These are phyloP conservation scores for Platysteira castanea DNA, from an alignment of 2,113 vertebrate species.

Conservation along the genomic window DNA sequence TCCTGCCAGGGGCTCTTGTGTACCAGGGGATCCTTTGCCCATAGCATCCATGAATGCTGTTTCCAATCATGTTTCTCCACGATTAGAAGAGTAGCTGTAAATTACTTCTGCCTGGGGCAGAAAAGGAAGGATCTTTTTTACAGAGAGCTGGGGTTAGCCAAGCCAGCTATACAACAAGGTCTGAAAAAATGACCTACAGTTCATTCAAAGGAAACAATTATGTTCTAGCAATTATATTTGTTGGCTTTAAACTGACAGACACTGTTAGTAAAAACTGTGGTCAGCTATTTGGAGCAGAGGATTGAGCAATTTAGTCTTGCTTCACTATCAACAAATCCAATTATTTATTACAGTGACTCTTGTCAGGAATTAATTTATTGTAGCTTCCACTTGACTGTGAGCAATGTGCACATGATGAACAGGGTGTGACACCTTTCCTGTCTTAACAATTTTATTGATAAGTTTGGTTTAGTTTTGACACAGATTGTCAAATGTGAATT, in stretches of 20 bases:
- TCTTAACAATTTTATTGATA: neutral
- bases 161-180: neutral
- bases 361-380: neutral
- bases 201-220: neutral
- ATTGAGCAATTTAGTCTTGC: conserved; percentile 4
- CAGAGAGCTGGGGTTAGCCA: neutral
- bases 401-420: neutral
- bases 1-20: neutral
- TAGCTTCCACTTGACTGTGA: neutral
- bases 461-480: neutral
- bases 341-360: neutral
- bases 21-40: neutral
- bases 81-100: neutral
- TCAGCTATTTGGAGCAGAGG: conserved; percentile 6
- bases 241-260: neutral
- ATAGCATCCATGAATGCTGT: neutral
- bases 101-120: neutral
- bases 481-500: neutral
- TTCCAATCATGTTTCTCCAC: neutral
- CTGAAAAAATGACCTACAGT: neutral
- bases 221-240: neutral
- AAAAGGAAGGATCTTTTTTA: neutral
- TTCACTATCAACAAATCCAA: conserved; percentile 9
- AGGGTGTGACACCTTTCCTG: neutral
- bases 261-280: neutral